Evolutionary conservation across 53 echinoderm and acorn worm species (phyloP).

Genomic region (Pentamera pediparva): DNA sequence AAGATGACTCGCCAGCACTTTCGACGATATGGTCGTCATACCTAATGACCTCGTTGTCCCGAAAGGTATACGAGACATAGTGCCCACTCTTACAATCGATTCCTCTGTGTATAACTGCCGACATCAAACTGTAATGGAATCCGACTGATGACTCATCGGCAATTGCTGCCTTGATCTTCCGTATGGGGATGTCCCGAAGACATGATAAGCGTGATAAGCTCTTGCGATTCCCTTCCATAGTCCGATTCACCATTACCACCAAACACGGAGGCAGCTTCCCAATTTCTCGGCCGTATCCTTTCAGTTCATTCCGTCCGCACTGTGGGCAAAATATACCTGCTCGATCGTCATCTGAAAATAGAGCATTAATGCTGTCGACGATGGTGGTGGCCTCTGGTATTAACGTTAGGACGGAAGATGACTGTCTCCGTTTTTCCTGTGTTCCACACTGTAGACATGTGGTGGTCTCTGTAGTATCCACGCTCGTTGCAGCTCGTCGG

Average conservation of each 20-base stretch:
- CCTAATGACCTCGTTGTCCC: neutral
- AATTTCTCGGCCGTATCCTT: neutral
- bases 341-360: neutral
- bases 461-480: neutral
- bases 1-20: too few species aligned
- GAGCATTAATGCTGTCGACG: neutral
- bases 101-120: neutral
- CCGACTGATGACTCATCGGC: neutral
- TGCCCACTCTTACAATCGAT: neutral
- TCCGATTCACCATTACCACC: neutral
- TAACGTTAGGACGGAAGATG: neutral
- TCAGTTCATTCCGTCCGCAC: neutral
- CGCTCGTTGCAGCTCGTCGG: neutral
- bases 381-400: neutral
- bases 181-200: neutral
- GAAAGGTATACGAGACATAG: neutral
- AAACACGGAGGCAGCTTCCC: neutral
- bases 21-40: neutral
- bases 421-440: neutral
- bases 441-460: neutral
- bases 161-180: neutral
- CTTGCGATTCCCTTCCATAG: neutral
- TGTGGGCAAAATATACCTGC: neutral
- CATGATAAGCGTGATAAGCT: neutral
- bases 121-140: neutral